These are phyloP conservation scores for Galaxias olidus DNA, from an alignment of 2,797 vertebrate species.

Conservation along the genomic window DNA sequence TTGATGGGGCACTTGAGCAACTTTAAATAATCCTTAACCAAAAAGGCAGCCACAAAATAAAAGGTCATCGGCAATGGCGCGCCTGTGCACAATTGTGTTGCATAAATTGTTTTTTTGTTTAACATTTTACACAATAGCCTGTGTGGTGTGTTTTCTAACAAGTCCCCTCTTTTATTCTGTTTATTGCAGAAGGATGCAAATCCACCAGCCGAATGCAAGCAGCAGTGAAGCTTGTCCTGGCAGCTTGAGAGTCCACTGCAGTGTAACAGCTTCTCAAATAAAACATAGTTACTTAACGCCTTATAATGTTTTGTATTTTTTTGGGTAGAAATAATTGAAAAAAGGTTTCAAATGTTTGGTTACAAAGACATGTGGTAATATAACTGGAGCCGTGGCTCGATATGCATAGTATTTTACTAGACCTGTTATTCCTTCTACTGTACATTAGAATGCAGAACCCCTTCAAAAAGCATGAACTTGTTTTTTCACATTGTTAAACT, in stretches of 20 bases:
- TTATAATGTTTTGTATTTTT: slow-evolving; percentile 99
- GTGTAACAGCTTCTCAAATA: slow-evolving; percentile 91
- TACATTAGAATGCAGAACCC: slow-evolving; percentile 69
- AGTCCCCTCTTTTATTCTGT: not conserved
- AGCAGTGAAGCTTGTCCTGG: slow-evolving; percentile 88
- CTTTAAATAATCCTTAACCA: too few species aligned
- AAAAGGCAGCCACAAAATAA: too few species aligned
- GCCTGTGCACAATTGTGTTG: too few species aligned
- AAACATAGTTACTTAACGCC: slow-evolving; percentile 96
- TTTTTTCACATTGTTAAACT: slow-evolving; percentile 87
- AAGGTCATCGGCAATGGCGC: too few species aligned
- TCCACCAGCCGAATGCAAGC: slow-evolving; percentile 96
- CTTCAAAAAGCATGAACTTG: slow-evolving; percentile 82
- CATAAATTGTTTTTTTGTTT: too few species aligned
- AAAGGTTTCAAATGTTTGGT: slow-evolving; percentile 85
- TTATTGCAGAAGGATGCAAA: slow-evolving; percentile 93
- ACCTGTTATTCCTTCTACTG: slow-evolving; percentile 79
- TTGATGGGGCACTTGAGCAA: too few species aligned
- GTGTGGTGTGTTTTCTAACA: slow-evolving; percentile 6
- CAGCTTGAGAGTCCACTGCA: slow-evolving; percentile 84
- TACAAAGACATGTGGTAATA: slow-evolving; percentile 79
- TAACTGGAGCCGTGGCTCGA: slow-evolving; percentile 82
- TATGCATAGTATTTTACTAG: slow-evolving; percentile 91
- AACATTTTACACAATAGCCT: not conserved
- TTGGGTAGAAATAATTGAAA: slow-evolving; percentile 88